These are phyloP conservation scores for Smithornis capensis DNA, from an alignment of 2,113 vertebrate species.

Conservation along the genomic window DNA sequence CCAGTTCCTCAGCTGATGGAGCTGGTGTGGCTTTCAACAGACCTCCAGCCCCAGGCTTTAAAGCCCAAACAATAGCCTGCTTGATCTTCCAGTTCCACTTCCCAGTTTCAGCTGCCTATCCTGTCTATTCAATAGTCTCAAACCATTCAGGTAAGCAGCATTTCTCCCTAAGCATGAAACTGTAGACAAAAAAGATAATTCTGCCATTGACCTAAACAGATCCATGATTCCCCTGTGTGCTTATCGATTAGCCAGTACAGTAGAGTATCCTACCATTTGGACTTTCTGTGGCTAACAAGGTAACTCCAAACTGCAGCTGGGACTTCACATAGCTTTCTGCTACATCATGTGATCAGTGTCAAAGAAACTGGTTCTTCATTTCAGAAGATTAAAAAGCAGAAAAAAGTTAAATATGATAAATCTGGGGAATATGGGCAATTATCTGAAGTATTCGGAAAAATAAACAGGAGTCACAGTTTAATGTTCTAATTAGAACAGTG, in stretches of 20 bases:
- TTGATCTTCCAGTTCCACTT: not conserved
- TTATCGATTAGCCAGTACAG: not conserved
- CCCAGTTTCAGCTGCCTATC: not conserved
- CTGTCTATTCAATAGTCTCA: not conserved
- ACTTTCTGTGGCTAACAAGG: not conserved
- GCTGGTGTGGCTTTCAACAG: not conserved
- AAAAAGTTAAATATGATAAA: not conserved
- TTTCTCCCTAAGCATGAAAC: not conserved
- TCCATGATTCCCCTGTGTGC: not conserved
- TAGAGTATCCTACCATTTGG: not conserved
- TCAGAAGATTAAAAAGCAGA: not conserved
- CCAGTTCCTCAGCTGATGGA: not conserved
- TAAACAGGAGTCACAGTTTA: not conserved
- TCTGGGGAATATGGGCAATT: not conserved
- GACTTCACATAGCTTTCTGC: not conserved
- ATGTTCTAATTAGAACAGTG: not conserved
- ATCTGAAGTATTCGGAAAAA: not conserved
- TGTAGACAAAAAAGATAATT: not conserved
- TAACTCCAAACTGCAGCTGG: not conserved
- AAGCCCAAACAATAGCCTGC: not conserved
- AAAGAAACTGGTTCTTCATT: not conserved
- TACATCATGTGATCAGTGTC: not conserved
- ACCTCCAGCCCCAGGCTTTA: not conserved
- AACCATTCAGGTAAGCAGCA: not conserved
- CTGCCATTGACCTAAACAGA: not conserved